Conservation (phyloP, 2,113 vertebrate species). For the Egretta garzetta region DNA sequence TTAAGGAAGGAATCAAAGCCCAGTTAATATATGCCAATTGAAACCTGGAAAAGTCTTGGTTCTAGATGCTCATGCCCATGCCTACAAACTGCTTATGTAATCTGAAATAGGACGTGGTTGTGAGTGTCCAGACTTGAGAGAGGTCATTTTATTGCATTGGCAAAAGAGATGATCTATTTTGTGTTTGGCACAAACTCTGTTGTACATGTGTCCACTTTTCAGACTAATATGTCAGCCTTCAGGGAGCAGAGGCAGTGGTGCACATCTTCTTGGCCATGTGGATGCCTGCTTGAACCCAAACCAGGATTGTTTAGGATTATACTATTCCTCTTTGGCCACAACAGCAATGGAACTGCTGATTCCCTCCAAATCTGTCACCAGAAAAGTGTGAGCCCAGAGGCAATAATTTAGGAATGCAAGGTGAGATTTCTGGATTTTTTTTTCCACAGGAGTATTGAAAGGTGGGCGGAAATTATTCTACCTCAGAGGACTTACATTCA, state of each 20-base stretch:
- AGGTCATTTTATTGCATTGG: not conserved
- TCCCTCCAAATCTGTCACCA: not conserved
- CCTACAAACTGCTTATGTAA: not conserved
- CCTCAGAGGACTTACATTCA: not conserved
- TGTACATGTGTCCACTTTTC: not conserved
- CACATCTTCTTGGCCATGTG: not conserved
- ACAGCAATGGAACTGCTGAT: not conserved
- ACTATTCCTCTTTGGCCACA: not conserved
- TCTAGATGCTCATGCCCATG: not conserved
- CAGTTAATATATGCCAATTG: not conserved
- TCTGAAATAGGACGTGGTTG: not conserved
- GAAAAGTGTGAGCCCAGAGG: not conserved
- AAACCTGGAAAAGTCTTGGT: not conserved
- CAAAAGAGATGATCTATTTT: not conserved
- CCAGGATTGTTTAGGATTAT: not conserved
- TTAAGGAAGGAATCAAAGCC: not conserved
- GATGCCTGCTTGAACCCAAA: not conserved
- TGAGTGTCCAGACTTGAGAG: not conserved
- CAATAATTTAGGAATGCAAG: not conserved
- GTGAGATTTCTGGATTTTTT: not conserved
- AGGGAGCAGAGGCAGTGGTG: not conserved
- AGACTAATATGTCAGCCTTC: not conserved
- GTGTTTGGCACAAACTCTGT: not conserved
- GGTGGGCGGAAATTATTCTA: not conserved
- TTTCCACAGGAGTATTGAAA: not conserved